Evolutionary conservation across 2,797 vertebrate species (phyloP), one percentile per base, ranked within the genome.

Genomic region (Diceros bicornis): DNA sequence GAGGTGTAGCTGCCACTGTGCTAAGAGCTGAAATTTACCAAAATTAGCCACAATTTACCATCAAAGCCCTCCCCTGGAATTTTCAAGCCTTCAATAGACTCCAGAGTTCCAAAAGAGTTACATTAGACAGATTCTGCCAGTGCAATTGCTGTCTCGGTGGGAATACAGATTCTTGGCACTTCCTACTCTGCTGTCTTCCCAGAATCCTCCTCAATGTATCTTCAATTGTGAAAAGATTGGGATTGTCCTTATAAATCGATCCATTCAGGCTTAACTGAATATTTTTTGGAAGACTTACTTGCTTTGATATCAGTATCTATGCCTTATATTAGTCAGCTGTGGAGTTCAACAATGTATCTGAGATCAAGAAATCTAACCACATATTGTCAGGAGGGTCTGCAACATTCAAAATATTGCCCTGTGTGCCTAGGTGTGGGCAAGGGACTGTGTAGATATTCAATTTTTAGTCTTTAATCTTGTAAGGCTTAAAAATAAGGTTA

Each of bases 401-500:
- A 77, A 10, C 86, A 37, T 93, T 83, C n/a, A 47, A 86, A 47
- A 50, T 29, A 81, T 13, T 79, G 4, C 4, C 32, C 37, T 14
- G 1, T 57, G 25, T 69, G 23, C 14, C 7, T 64, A 20, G 0
- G 1, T 81, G 2, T 75, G 59, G 34, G 20, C 50, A 44, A 94
- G 14, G 3, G 18, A 20, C 57, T n/a, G 17, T 16, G 74, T 14
- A 44, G 41, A 68, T 37, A 62, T 77, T 97, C 75, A 77, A 74
- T 64, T 94, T 59, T 94, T 86, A 75, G 41, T 91, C 12, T 29
- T 89, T 79, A 29, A 50, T 90, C 8, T 90, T 83, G 44, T n/a
- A n/a, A 96, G 64, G 4, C 44, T 97, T 89, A 78, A 96, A 93
- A 81, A 78, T 85, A 29, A 88, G 75, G 57, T 84, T 93, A 89